phyloP scores from a whole-genome alignment of 2,888 invertebrate species.

The Synergus umbraculus region DNA sequence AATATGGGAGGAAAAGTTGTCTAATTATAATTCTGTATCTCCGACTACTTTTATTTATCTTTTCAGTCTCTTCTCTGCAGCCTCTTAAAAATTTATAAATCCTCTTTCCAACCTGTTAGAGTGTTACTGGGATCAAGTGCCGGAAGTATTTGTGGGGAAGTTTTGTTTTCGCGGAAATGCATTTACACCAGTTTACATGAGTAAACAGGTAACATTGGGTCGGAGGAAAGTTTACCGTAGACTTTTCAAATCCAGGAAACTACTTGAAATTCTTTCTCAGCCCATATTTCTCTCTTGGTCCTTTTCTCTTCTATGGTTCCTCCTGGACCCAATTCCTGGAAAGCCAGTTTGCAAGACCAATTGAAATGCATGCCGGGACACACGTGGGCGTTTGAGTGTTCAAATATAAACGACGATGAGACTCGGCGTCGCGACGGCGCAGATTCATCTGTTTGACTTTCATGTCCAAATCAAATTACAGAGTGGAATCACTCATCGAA shows the following conservation, averaged over 20 bases:
- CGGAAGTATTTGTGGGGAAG: background rate
- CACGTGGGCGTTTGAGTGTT: slow-evolving; percentile 1
- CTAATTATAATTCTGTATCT: no score
- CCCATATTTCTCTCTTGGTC: background rate
- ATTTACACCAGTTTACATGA: slow-evolving; percentile 30
- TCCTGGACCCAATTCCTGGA: slow-evolving; percentile 26
- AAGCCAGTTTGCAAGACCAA: slow-evolving; percentile 9
- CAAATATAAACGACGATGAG: slow-evolving; percentile 22
- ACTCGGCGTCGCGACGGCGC: slow-evolving; percentile 4
- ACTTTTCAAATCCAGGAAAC: background rate
- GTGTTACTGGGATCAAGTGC: background rate
- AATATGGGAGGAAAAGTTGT: background rate
- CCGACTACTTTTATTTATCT: no score
- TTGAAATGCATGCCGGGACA: slow-evolving; percentile 21
- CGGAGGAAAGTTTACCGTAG: slow-evolving; percentile 1
- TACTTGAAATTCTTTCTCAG: background rate
- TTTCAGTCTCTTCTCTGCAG: no score
- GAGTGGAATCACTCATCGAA: background rate
- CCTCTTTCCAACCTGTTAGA: slow-evolving; percentile 5
- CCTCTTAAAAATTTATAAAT: background rate
- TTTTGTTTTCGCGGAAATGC: slow-evolving; percentile 1
- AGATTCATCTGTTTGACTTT: slow-evolving; percentile 25
- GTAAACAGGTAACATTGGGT: slow-evolving; percentile 7
- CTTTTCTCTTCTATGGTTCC: background rate
- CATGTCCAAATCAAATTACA: slow-evolving; percentile 10